Evolutionary conservation across 2,888 invertebrate species (phyloP).

Genomic region (Drosophila anomelani): DNA sequence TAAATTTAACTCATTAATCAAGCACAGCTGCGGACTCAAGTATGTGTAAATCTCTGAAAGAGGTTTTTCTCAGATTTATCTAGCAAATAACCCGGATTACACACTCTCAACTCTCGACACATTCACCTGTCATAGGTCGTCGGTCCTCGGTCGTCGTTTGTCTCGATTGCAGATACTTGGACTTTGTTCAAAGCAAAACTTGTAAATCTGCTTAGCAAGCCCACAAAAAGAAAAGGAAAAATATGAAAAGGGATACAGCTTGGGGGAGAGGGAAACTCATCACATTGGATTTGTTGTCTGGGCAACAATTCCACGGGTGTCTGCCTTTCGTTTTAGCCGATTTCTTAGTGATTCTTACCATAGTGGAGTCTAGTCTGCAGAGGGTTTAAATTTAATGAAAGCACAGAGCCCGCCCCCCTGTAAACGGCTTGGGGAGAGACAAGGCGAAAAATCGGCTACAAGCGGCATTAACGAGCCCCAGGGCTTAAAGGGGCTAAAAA

Average conservation of each 20-base stretch:
- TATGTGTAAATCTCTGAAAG: not conserved
- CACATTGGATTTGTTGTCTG: conserved; percentile 68
- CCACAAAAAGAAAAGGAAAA: not conserved
- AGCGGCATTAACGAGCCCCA: conserved; percentile 51
- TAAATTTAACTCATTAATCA: conserved; percentile 36
- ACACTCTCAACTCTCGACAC: conserved; percentile 19
- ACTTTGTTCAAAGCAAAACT: conserved; percentile 27
- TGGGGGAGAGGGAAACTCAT: conserved; percentile 38
- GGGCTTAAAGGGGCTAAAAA: conserved; percentile 56
- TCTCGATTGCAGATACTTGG: not conserved
- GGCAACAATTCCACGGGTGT: conserved; percentile 42
- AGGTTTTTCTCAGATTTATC: conserved; percentile 29
- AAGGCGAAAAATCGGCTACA: conserved; percentile 2
- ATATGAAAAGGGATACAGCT: conserved; percentile 23
- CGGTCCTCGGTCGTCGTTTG: not conserved
- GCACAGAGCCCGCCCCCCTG: not conserved
- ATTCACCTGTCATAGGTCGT: conserved; percentile 37
- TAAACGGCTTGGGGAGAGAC: conserved; percentile 49
- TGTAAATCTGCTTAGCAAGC: conserved; percentile 21
- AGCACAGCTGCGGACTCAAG: conserved; percentile 14
- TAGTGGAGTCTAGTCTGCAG: conserved; percentile 39
- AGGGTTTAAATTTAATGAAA: conserved; percentile 72
- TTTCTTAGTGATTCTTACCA: conserved; percentile 28
- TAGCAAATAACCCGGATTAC: conserved; percentile 35
- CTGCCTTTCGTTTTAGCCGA: conserved; percentile 39